These are phyloP conservation scores for Palaemon carinicauda DNA, from an alignment of 1,140 invertebrate genomes.

Conservation along the genomic window DNA sequence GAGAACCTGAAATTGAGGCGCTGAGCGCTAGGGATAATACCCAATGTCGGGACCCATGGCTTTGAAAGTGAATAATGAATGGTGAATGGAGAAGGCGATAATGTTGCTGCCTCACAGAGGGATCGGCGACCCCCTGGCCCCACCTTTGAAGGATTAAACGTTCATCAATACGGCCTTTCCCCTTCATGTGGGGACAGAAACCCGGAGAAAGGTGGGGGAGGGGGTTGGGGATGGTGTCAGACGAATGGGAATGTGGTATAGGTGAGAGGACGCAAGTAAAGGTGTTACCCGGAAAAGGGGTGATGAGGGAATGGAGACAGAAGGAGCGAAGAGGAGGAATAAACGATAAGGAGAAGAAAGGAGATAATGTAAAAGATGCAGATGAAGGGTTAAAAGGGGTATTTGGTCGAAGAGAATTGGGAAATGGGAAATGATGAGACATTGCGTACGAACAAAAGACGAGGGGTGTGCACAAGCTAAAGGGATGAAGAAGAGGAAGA, in stretches of 20 bases:
- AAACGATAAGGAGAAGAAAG: background rate
- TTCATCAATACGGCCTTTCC: conserved; percentile 17
- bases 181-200: no score
- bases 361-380: background rate
- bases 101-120: background rate
- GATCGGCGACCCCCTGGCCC: background rate
- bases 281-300: background rate
- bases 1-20: no score
- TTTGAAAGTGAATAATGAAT: conserved; percentile 28
- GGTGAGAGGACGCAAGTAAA: background rate
- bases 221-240: background rate
- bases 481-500: background rate
- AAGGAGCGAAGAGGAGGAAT: background rate
- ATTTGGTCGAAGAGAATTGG: no score
- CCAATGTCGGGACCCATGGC: background rate
- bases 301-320: background rate
- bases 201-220: background rate
- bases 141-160: conserved; percentile 39
- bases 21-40: no score
- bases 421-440: no score
- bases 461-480: background rate
- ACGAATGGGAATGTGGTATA: background rate
- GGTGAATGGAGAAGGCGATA: conserved; percentile 4
- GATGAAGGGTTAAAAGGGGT: no score
- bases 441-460: no score